Conservation (phyloP, 2,797 vertebrate genomes). For the Rhodeus uyekii region DNA sequence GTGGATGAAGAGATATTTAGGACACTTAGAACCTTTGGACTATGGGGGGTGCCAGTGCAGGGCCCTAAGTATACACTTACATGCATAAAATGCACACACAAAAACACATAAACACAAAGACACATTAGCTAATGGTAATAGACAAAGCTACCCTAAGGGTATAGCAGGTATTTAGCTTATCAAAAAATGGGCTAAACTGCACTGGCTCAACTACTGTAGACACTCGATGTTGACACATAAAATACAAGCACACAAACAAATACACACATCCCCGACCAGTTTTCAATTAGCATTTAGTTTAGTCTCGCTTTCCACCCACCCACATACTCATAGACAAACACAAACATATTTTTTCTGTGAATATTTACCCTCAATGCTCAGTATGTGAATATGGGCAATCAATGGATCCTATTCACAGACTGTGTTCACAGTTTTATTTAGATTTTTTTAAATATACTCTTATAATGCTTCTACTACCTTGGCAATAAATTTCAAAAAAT, state of each 20-base stretch:
- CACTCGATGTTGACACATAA: neutral
- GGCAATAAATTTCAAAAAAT: neutral
- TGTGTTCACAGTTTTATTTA: neutral
- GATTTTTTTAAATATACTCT: neutral
- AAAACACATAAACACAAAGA: neutral
- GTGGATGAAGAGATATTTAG: neutral
- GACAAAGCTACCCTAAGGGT: neutral
- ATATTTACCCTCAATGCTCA: neutral
- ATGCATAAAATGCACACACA: slow-evolving; percentile 21
- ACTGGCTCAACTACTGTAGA: neutral
- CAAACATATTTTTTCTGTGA: slow-evolving; percentile 10
- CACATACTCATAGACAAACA: slow-evolving; percentile 22
- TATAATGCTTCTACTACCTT: neutral
- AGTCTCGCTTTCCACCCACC: neutral
- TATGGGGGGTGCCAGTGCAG: neutral
- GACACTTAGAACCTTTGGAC: neutral
- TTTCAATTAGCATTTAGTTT: slow-evolving; percentile 5
- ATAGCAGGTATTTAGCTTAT: neutral
- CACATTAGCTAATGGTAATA: neutral
- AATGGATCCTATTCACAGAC: neutral
- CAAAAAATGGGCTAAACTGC: neutral
- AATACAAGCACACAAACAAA: neutral
- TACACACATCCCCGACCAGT: neutral
- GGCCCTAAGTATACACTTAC: neutral
- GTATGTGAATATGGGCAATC: neutral